phyloP scores from a whole-genome alignment of 2,888 invertebrate genomes.

The Pollenia labialis region DNA sequence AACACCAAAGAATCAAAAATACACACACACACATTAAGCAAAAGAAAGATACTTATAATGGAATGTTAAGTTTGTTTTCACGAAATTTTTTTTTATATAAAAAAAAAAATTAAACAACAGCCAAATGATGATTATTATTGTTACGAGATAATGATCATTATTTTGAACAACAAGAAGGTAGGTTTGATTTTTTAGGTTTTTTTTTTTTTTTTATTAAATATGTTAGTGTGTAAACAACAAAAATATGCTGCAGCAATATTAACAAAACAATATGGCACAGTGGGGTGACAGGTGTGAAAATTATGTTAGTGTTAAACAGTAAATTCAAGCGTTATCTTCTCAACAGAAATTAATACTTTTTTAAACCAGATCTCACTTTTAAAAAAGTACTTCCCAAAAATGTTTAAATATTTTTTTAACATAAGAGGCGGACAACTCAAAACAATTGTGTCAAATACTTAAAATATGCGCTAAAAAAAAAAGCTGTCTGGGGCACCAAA shows the following conservation, averaged over 20 bases:
- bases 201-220: background rate
- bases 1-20: constrained; percentile 46
- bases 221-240: constrained; percentile 11
- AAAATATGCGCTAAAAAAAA: no score
- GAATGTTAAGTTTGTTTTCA: constrained; percentile 69
- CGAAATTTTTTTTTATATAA: constrained; percentile 17
- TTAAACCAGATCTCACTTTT: no score
- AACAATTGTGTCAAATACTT: no score
- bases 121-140: constrained; percentile 50
- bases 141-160: constrained; percentile 52
- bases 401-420: no score
- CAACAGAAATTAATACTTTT: no score
- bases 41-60: constrained; percentile 52
- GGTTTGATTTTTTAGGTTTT: background rate
- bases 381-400: no score
- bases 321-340: no score
- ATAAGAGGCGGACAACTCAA: no score
- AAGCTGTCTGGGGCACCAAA: no score
- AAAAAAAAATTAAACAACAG: constrained; percentile 16
- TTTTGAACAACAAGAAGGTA: constrained; percentile 32
- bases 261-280: constrained; percentile 43
- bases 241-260: constrained; percentile 51
- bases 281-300: background rate
- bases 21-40: constrained; percentile 3
- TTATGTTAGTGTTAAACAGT: no score